phyloP scores from a whole-genome alignment of 2,797 vertebrate species.

The Dermochelys coriacea region DNA sequence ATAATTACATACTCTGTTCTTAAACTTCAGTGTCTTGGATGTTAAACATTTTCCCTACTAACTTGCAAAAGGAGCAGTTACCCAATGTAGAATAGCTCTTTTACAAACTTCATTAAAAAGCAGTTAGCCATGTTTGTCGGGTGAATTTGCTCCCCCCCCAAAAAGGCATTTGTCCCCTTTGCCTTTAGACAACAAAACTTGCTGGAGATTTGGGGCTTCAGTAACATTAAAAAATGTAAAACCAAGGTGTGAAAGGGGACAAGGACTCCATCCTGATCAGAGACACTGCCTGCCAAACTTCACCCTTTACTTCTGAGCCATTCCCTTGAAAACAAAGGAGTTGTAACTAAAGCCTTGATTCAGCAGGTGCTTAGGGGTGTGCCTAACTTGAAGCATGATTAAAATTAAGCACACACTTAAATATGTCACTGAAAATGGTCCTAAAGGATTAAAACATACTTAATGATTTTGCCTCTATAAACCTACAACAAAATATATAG shows the following conservation, averaged over 20 bases:
- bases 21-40: background rate
- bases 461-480: slow-evolving; percentile 63
- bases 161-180: slow-evolving; percentile 26
- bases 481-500: slow-evolving; percentile 65
- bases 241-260: background rate
- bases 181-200: background rate
- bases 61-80: background rate
- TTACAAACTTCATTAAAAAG: slow-evolving; percentile 26
- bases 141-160: background rate
- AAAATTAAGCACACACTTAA: background rate
- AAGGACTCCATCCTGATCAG: background rate
- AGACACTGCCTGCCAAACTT: background rate
- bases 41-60: slow-evolving; percentile 28
- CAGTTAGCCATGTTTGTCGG: background rate
- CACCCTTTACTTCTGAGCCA: background rate
- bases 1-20: background rate
- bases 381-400: slow-evolving; percentile 53
- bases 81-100: background rate
- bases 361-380: slow-evolving; percentile 10
- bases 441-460: slow-evolving; percentile 62
- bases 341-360: slow-evolving; percentile 44
- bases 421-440: slow-evolving; percentile 58
- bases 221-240: background rate
- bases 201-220: background rate
- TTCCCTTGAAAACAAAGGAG: background rate